Conservation (phyloP, 2,797 vertebrate species). For the Falco concolor region DNA sequence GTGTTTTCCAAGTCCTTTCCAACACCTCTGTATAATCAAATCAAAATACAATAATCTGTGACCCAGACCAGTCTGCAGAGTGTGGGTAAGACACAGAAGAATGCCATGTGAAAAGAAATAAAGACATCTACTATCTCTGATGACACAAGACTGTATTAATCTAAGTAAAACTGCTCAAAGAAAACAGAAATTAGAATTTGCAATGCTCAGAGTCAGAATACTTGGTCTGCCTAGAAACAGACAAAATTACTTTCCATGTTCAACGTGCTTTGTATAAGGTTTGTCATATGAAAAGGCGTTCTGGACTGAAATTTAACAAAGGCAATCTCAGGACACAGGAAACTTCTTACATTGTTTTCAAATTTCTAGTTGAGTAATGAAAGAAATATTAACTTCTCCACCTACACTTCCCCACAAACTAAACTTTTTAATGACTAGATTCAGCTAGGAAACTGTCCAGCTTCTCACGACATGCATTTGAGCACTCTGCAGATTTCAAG, state of each 20-base stretch:
- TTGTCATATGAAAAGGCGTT: background rate
- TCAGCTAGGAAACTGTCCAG: background rate
- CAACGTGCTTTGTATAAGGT: background rate
- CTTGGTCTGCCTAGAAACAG: background rate
- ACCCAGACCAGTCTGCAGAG: background rate
- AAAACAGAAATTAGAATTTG: background rate
- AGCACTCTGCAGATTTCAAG: background rate
- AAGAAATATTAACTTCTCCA: conserved; percentile 54
- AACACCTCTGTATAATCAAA: background rate
- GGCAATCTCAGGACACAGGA: conserved; percentile 25
- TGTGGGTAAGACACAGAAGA: background rate
- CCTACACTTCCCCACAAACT: conserved; percentile 51
- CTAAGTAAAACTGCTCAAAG: background rate
- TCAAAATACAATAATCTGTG: background rate
- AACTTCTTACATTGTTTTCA: conserved; percentile 8
- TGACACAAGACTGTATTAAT: background rate
- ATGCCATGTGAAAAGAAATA: background rate
- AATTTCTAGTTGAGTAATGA: conserved; percentile 38
- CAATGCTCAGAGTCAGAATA: background rate
- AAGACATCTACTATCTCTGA: background rate
- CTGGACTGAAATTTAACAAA: background rate
- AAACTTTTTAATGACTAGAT: conserved; percentile 42
- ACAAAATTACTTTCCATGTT: background rate
- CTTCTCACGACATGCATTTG: background rate
- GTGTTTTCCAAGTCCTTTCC: background rate